phyloP scores from a whole-genome alignment of 2,113 vertebrate genomes.

The Catharus bicknelli region DNA sequence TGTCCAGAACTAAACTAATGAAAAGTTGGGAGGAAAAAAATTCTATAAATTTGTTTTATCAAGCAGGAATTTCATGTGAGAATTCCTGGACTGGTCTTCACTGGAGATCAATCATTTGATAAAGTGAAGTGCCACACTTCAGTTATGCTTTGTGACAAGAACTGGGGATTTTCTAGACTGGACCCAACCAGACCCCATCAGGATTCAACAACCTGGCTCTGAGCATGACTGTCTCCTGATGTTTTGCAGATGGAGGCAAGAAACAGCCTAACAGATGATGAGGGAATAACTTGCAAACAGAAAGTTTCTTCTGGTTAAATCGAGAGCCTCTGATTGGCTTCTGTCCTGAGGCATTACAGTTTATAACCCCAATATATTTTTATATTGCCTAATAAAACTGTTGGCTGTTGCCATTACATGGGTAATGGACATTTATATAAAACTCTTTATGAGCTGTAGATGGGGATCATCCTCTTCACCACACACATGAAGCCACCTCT shows the following conservation, averaged over 20 bases:
- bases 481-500: conserved; percentile 13
- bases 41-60: neutral
- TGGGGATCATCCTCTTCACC: conserved; percentile 50
- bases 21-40: neutral
- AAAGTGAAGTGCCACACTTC: neutral
- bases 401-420: conserved; percentile 58
- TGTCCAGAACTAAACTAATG: neutral
- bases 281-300: neutral
- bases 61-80: neutral
- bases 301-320: conserved; percentile 48
- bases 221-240: neutral
- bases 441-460: conserved; percentile 59
- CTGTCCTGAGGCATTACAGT: conserved; percentile 51
- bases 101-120: conserved; percentile 32
- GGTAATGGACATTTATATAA: conserved; percentile 58
- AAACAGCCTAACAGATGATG: neutral
- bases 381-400: conserved; percentile 66
- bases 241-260: neutral
- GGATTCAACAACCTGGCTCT: neutral
- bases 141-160: neutral
- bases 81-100: neutral
- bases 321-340: conserved; percentile 45
- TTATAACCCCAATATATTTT: conserved; percentile 66
- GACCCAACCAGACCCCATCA: neutral
- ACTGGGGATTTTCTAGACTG: neutral